Conservation (phyloP, 2,797 vertebrate species). For the Eospalax fontanierii region DNA sequence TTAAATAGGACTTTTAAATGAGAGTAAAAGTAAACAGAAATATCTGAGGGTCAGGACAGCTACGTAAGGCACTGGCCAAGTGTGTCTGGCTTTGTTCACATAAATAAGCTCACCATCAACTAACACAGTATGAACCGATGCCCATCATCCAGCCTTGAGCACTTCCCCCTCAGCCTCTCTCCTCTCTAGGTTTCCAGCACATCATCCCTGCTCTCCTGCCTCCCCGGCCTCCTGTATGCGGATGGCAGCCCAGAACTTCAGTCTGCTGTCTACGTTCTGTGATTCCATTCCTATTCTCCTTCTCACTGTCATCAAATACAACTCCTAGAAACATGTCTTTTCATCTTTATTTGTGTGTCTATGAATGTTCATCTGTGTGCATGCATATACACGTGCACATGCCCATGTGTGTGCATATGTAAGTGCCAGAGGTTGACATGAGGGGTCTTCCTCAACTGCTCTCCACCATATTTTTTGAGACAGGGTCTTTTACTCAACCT, state of each 20-base stretch:
- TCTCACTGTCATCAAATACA: neutral
- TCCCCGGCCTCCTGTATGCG: neutral
- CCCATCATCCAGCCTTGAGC: accelerated
- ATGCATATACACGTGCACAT: too few species aligned
- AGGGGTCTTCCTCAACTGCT: too few species aligned
- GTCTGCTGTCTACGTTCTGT: neutral
- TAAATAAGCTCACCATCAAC: neutral
- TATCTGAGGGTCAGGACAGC: neutral
- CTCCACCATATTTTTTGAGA: too few species aligned
- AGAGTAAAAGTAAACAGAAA: slow-evolving; percentile 62
- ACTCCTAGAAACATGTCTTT: neutral
- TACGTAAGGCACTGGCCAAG: neutral
- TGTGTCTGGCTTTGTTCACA: neutral
- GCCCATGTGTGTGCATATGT: too few species aligned
- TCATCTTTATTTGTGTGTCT: neutral
- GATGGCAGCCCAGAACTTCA: neutral
- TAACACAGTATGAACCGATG: neutral
- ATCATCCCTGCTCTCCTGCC: neutral
- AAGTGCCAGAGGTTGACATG: too few species aligned
- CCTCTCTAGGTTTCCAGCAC: neutral
- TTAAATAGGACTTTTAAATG: too few species aligned
- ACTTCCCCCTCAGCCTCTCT: neutral
- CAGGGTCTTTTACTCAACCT: too few species aligned
- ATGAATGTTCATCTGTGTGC: too few species aligned
- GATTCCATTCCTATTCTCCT: neutral